Evolutionary conservation across 2,797 vertebrate species (phyloP), one percentile per base, ranked within the genome.

Genomic region (Scleropages formosus): DNA sequence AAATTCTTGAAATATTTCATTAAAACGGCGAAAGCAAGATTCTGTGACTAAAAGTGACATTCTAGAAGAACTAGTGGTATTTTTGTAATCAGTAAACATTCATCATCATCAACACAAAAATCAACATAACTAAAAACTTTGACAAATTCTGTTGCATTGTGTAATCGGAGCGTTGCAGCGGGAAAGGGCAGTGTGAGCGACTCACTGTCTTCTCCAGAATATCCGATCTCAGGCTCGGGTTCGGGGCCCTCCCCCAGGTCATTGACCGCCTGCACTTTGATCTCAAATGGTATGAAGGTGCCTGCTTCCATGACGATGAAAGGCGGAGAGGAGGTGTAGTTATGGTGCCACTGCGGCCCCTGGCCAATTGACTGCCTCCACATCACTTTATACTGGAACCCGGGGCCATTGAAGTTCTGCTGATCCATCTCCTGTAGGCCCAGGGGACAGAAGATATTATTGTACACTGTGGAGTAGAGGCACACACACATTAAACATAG

Each of bases 141-240:
- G n/a, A n/a, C n/a, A n/a, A n/a, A n/a, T n/a, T n/a, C n/a, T n/a
- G n/a, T n/a, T n/a, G n/a, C 20, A 18, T 63, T 63, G 27, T 4
- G 39, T 31, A 51, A 44, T 10, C 10, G 59, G 31, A 59, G 24
- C 6, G 39, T 58, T 77, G 20, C 13, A 18, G 53, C 49, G 75
- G 47, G 16, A 64, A 49, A 39, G 70, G 46, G 22, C 47, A 15
- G 20, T 4, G 15, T 15, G 8, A n/a, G 18, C 16, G 68, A 90
- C 89, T 94, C 89, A 98, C 96, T 78, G 77, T 96, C 92, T 77
- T 98, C 96, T 76, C 95, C 95, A 0, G 96, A 95, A 87, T 95
- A 95, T 64, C 95, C 96, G 20, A 92, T 90, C 67, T 88, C 76
- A 7, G 90, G 78, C 75, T 88, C 90, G 16, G 94, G 92, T 44